Base-by-base conservation (phyloP, 2,113 vertebrate species). In the Pyxicephalus adspersus region DNA sequence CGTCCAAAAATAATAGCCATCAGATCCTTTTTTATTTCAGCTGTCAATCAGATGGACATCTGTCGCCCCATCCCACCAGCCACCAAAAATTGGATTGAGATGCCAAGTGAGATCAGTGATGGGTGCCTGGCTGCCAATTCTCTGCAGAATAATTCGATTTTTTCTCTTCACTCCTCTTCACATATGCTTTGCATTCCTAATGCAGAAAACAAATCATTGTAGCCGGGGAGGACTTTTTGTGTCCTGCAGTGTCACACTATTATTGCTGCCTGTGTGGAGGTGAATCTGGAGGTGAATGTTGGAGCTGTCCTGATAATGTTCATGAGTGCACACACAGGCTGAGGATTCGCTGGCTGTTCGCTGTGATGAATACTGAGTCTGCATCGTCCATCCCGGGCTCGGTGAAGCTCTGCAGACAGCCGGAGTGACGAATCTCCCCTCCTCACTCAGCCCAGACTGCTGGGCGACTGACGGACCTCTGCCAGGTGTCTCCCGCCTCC, bases 391-490 rank as follows among this genome's bases (percentile, higher is more conserved):
- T 75, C 70, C 18, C 60, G 52, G 9, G n/a, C 1, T 25, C 57
- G 22, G 45, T 28, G 51, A n/a, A 16, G n/a, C 8, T 16, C 15
- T 8, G 5, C 20, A 25, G 19, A 38, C 20, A 64, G 57, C 22
- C 26, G 60, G 70, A 65, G 63, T 61, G 13, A 22, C 70, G n/a
- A 6, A 4, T 0, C 22, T 19, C 61, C 67, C 70, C 34, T 51
- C 61, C 51, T 28, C 38, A 25, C 63, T 58, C 23, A 57, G 70
- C 80, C 80, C 80, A 75, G 80, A 28, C 63, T 58, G 31, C 80
- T 75, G 80, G 71, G 61, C 80, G 70, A 81, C 80, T 81, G 80
- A 74, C 71, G n/a, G 80, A 58, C 23, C 80, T 65, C 79, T 58
- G 68, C 79, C 79, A 81, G 79, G 79, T 81, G 60, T 81, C 80